Conservation (phyloP, 2,888 invertebrate genomes). For the Chouioia cunea region DNA sequence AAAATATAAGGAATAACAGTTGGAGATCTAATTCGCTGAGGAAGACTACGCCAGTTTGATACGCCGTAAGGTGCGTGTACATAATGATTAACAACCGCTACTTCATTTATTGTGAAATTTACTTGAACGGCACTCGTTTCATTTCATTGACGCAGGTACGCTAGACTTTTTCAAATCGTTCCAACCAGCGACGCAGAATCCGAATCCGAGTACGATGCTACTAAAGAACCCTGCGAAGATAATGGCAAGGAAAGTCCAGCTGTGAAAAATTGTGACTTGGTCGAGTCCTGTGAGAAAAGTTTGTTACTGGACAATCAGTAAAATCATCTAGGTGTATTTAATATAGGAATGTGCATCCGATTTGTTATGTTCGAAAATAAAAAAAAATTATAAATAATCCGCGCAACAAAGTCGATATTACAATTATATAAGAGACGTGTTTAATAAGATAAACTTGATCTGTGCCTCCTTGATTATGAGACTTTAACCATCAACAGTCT, state of each 20-base stretch:
- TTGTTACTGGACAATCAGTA: slow-evolving; percentile 45
- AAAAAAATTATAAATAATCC: no score
- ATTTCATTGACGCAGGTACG: slow-evolving; percentile 57
- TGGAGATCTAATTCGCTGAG: slow-evolving; percentile 66
- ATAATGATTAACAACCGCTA: slow-evolving; percentile 1
- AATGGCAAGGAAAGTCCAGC: slow-evolving; percentile 14
- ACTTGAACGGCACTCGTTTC: neutral
- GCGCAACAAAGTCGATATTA: slow-evolving; percentile 7
- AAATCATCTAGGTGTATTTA: slow-evolving; percentile 20
- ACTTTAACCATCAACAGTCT: slow-evolving; percentile 24
- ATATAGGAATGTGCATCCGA: neutral
- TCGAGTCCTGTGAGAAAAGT: slow-evolving; percentile 38
- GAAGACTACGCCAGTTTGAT: slow-evolving; percentile 69
- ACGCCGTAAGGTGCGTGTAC: slow-evolving; percentile 62
- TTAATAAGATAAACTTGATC: slow-evolving; percentile 36
- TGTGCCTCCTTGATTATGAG: slow-evolving; percentile 36
- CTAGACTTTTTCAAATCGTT: slow-evolving; percentile 61
- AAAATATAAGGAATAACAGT: slow-evolving; percentile 69
- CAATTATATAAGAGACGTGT: slow-evolving; percentile 30
- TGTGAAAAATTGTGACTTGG: slow-evolving; percentile 27
- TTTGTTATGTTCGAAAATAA: neutral
- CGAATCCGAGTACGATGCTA: slow-evolving; percentile 45
- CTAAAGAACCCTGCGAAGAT: slow-evolving; percentile 32
- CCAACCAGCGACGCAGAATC: slow-evolving; percentile 57
- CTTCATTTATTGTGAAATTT: neutral